These are phyloP conservation scores for Styela plicata DNA, from an alignment of 23 tunicate genomes.

Conservation along the genomic window DNA sequence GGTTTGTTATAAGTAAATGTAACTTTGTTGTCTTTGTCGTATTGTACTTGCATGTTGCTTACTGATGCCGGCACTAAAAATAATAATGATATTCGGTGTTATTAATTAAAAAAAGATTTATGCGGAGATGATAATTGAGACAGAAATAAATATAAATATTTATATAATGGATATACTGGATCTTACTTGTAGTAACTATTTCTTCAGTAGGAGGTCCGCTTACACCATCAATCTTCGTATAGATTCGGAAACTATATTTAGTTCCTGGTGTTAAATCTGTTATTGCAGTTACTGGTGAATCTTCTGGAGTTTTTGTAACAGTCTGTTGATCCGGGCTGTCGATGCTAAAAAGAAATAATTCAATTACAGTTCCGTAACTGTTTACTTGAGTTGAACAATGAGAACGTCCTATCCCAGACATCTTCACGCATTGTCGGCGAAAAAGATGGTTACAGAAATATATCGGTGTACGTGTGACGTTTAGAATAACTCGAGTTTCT, in stretches of 20 bases:
- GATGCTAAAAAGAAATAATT: too few species aligned
- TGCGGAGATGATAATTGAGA: too few species aligned
- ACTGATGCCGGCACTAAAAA: neutral
- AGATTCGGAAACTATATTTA: neutral
- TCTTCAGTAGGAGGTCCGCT: neutral
- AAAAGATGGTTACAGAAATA: too few species aligned
- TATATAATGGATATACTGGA: too few species aligned
- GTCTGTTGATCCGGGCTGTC: neutral
- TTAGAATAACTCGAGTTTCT: too few species aligned
- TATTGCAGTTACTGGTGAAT: neutral
- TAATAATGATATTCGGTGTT: neutral
- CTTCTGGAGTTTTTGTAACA: neutral
- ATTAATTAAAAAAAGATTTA: neutral
- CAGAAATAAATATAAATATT: too few species aligned
- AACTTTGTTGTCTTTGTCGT: neutral
- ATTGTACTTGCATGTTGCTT: neutral
- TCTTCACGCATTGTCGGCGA: too few species aligned
- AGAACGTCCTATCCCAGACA: too few species aligned
- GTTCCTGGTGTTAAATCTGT: neutral
- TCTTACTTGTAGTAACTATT: conserved; percentile 2
- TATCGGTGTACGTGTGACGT: too few species aligned
- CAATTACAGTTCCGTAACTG: too few species aligned
- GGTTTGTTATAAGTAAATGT: neutral
- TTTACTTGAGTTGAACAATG: too few species aligned
- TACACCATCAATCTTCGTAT: neutral